Percentiles rank a stretch among this genome's conserved stretches.
phyloP scores from a whole-genome alignment of 2,113 vertebrate species.

The Amphiprion ocellaris region DNA sequence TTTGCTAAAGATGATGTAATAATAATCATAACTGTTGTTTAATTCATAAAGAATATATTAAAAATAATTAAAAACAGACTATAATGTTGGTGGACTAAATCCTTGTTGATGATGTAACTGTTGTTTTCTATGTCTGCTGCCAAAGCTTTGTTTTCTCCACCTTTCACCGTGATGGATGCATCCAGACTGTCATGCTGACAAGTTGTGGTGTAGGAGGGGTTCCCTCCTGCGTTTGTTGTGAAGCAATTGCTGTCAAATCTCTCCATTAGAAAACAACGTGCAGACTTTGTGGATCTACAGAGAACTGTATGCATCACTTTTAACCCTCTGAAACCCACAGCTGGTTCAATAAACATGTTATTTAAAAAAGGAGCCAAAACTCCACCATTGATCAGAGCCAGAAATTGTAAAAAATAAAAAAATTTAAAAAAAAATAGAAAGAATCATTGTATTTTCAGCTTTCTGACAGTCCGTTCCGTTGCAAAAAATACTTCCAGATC shows the following conservation, averaged over 20 bases:
- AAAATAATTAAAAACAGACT: conserved; percentile 1
- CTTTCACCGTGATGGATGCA: conserved; percentile 25
- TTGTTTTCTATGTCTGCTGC: conserved; percentile 6
- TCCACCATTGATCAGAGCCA: too few relatives aligned
- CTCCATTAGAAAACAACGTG: conserved; percentile 10
- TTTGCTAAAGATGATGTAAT: conserved; percentile 1
- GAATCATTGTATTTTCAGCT: too few relatives aligned
- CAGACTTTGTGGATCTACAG: background rate
- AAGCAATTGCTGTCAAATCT: conserved; percentile 1
- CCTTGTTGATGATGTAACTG: conserved; percentile 1
- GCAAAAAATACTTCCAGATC: too few relatives aligned
- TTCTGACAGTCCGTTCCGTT: too few relatives aligned
- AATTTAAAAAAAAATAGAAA: too few relatives aligned
- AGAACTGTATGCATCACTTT: background rate
- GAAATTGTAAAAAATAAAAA: too few relatives aligned
- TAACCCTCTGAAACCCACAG: background rate
- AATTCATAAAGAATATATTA: background rate
- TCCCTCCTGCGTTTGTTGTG: conserved; percentile 14
- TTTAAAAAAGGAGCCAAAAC: too few relatives aligned
- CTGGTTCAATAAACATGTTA: too few relatives aligned
- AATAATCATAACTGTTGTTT: background rate
- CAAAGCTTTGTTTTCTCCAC: conserved; percentile 30
- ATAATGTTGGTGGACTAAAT: conserved; percentile 10
- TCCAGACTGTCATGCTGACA: conserved; percentile 36
- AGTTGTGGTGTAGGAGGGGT: conserved; percentile 9